These are phyloP conservation scores for Zophobas morio DNA, from an alignment of 1,140 invertebrate species.

Conservation along the genomic window DNA sequence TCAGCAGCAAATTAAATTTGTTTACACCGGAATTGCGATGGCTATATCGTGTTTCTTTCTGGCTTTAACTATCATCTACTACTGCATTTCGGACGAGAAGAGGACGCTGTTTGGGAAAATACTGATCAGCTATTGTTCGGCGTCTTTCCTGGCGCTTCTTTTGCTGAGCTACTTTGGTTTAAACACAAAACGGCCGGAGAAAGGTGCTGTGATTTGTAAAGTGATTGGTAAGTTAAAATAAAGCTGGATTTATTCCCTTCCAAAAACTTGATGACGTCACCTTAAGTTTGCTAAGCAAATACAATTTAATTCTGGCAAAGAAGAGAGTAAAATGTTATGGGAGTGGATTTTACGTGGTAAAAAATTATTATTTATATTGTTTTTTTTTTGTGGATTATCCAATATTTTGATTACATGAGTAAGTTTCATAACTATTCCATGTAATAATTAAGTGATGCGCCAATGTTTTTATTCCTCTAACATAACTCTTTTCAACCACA, in stretches of 20 bases:
- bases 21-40: constrained; percentile 52
- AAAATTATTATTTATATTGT: no score
- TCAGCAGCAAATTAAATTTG: constrained; percentile 50
- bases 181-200: constrained; percentile 4
- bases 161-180: constrained; percentile 54
- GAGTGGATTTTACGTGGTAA: no score
- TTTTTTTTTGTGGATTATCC: no score
- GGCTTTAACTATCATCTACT: constrained; percentile 56
- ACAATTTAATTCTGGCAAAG: no score
- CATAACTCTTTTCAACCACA: no score
- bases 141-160: constrained; percentile 49
- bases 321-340: no score
- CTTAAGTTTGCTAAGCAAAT: no score
- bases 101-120: constrained; percentile 60
- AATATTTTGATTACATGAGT: no score
- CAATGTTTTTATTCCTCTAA: no score
- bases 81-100: constrained; percentile 56
- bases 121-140: constrained; percentile 56
- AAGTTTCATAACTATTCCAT: no score
- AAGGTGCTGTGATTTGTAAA: constrained; percentile 26
- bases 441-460: no score
- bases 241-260: constrained; percentile 5
- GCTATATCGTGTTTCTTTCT: constrained; percentile 58
- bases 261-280: neutral
- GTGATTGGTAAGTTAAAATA: constrained; percentile 52